Percentiles rank a stretch among this genome's conserved stretches.
phyloP scores from a whole-genome alignment of 2,113 vertebrate species.

The Ibidorhyncha struthersii region DNA sequence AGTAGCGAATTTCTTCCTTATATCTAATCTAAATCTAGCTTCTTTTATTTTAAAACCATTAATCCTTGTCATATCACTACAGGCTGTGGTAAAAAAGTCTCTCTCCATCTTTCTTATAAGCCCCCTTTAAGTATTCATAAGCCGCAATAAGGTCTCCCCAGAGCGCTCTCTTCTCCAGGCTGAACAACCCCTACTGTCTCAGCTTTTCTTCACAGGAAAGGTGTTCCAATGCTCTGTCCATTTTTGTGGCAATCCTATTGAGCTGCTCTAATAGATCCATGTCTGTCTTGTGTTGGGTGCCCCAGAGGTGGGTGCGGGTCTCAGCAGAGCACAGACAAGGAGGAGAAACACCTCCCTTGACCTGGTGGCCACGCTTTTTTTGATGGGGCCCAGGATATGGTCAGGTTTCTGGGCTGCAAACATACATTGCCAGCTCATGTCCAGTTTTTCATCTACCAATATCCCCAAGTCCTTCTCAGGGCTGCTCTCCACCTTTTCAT shows the following conservation, averaged over 20 bases:
- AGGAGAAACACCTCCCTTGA: background rate
- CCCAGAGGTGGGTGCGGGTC: background rate
- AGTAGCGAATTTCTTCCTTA: background rate
- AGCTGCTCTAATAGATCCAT: background rate
- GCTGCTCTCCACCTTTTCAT: background rate
- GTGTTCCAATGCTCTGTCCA: background rate
- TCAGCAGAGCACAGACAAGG: background rate
- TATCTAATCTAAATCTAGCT: background rate
- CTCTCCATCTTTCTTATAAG: background rate
- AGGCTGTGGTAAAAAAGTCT: background rate
- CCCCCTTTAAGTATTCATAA: background rate
- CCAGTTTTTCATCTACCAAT: background rate
- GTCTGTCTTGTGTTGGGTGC: background rate
- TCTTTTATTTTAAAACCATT: background rate
- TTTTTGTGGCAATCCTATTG: background rate
- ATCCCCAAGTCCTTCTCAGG: background rate
- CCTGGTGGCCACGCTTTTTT: background rate
- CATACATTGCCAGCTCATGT: background rate
- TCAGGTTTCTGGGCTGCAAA: background rate
- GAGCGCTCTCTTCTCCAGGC: background rate
- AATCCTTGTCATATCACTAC: background rate
- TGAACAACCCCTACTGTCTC: background rate
- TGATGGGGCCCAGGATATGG: background rate
- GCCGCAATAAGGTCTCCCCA: background rate
- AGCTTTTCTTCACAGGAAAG: background rate